Percentiles rank a stretch among this genome's conserved stretches.
Evolutionary conservation across 2,888 invertebrate genomes (phyloP).

Genomic region (Fragum fragum): DNA sequence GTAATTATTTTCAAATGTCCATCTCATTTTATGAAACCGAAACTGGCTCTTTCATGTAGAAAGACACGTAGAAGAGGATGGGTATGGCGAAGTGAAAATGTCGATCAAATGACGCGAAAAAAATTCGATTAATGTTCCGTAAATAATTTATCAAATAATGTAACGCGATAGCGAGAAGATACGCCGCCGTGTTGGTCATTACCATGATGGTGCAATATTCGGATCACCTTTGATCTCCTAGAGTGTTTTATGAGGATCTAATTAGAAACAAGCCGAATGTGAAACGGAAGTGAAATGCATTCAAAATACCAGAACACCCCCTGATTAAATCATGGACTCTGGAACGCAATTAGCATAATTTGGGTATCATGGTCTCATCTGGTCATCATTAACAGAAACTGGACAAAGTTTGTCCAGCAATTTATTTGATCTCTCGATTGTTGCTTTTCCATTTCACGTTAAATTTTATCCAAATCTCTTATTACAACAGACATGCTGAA

Average conservation of each 20-base stretch:
- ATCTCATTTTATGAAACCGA: not conserved
- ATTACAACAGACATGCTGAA: too few species aligned
- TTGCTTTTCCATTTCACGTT: not conserved
- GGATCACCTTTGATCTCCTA: constrained; percentile 38
- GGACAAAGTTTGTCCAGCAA: constrained; percentile 1
- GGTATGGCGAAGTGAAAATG: constrained; percentile 9
- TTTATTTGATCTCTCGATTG: not conserved
- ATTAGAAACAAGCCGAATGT: constrained; percentile 31
- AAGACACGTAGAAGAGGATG: not conserved
- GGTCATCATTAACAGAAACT: constrained; percentile 13
- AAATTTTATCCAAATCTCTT: not conserved
- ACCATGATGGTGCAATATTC: constrained; percentile 36
- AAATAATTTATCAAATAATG: constrained; percentile 38
- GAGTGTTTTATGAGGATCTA: constrained; percentile 30
- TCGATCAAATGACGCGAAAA: constrained; percentile 37
- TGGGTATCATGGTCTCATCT: not conserved
- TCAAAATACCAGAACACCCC: constrained; percentile 27
- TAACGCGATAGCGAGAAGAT: not conserved
- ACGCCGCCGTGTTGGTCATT: constrained; percentile 27
- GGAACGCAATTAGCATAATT: constrained; percentile 24
- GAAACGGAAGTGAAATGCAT: constrained; percentile 27
- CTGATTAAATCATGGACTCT: constrained; percentile 6
- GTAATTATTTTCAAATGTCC: constrained; percentile 2
- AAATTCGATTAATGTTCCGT: constrained; percentile 44
- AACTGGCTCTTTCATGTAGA: not conserved